Percentiles rank a stretch among this genome's conserved stretches.
phyloP scores from a whole-genome alignment of 37 sponge, comb jelly and placozoan species.

The Diacarnus erythraeanus region DNA sequence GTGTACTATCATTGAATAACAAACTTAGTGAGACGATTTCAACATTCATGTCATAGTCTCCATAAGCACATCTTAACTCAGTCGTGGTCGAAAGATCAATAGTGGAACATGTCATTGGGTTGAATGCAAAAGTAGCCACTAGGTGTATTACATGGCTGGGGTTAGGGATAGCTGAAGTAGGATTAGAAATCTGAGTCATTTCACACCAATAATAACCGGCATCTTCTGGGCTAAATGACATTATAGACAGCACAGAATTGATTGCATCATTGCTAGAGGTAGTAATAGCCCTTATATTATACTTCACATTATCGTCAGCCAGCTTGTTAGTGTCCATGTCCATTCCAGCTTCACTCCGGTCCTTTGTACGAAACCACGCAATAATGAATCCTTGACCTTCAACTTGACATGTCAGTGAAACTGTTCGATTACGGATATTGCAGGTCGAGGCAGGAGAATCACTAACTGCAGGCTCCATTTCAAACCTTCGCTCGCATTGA shows the following conservation, averaged over 20 bases:
- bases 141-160: neutral
- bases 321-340: too few species aligned
- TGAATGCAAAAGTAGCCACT: neutral
- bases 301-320: neutral
- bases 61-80: too few species aligned
- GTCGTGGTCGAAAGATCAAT: too few species aligned
- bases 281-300: neutral
- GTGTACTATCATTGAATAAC: too few species aligned
- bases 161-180: neutral
- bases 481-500: neutral
- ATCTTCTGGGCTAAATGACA: neutral
- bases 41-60: too few species aligned
- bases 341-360: neutral
- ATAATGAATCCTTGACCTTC: neutral
- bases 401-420: neutral
- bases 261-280: neutral
- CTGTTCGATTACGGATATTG: neutral
- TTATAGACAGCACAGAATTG: neutral
- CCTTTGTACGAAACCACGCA: neutral
- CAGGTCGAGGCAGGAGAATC: neutral
- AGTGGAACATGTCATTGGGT: too few species aligned
- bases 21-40: too few species aligned
- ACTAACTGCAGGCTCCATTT: neutral
- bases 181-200: neutral
- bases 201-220: neutral